phyloP scores from a whole-genome alignment of 2,113 vertebrate genomes.

The Cavia aperea region DNA sequence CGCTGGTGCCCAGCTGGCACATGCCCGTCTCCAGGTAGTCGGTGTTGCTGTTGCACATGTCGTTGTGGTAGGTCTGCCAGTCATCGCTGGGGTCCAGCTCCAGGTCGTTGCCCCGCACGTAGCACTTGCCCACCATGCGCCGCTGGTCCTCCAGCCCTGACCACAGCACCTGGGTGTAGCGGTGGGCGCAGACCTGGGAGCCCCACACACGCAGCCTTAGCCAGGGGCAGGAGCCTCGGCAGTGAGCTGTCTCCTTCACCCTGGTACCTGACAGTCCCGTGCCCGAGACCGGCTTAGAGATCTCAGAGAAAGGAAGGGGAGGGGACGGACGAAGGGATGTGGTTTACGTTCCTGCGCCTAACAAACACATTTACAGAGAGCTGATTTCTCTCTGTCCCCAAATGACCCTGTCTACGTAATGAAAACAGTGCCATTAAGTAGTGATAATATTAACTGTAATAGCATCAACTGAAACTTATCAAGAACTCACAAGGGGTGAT shows the following conservation, averaged over 20 bases:
- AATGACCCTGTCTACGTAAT: not conserved
- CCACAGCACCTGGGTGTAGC: constrained; percentile 83
- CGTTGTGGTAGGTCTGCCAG: constrained; percentile 87
- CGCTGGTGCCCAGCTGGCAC: constrained; percentile 94
- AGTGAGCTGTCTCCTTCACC: not conserved
- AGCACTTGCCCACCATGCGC: constrained; percentile 93
- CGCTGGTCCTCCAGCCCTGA: constrained; percentile 79
- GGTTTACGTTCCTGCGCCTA: not conserved
- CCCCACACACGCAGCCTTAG: not conserved
- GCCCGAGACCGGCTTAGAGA: not conserved
- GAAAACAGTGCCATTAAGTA: not conserved
- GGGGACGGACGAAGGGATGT: not conserved
- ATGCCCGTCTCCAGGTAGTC: constrained; percentile 82
- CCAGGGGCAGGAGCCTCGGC: no score
- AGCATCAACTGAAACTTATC: not conserved
- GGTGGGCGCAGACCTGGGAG: constrained; percentile 91
- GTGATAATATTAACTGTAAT: not conserved
- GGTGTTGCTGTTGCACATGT: constrained; percentile 85
- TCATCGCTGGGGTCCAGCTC: constrained; percentile 77
- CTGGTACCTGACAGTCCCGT: not conserved
- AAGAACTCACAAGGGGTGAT: not conserved
- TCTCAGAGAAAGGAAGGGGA: not conserved
- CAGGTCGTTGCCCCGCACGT: constrained; percentile 86
- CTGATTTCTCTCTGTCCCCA: not conserved
- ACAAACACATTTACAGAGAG: not conserved